phyloP scores from a whole-genome alignment of 2,113 vertebrate genomes.

The Syrmaticus mikado region DNA sequence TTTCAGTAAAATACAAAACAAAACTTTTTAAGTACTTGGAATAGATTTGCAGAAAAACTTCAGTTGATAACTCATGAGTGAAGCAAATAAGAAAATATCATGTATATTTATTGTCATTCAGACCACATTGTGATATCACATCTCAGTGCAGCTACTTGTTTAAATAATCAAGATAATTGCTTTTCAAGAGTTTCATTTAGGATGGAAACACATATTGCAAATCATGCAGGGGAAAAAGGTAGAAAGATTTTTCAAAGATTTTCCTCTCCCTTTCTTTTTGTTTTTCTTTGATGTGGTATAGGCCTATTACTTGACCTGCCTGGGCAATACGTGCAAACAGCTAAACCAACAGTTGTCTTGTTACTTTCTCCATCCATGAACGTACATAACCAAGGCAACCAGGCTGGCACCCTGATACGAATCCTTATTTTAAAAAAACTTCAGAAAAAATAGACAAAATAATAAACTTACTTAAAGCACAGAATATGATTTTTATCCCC shows the following conservation, averaged over 20 bases:
- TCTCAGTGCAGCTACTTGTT: not conserved
- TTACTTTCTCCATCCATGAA: accelerated
- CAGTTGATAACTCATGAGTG: not conserved
- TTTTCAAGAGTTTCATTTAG: not conserved
- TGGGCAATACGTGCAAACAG: not conserved
- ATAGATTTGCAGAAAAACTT: not conserved
- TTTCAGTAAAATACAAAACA: constrained; percentile 43
- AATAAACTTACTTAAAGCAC: not conserved
- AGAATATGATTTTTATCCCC: accelerated
- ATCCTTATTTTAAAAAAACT: not conserved
- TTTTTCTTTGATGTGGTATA: not conserved
- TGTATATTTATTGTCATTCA: not conserved
- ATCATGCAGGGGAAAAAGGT: not conserved
- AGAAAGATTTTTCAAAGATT: not conserved
- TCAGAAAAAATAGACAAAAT: not conserved
- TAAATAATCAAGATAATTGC: not conserved
- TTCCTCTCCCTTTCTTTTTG: not conserved
- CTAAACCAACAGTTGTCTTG: not conserved
- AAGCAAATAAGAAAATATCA: not conserved
- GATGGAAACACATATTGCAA: not conserved
- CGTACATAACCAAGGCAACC: not conserved
- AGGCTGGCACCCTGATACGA: not conserved
- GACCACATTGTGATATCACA: not conserved
- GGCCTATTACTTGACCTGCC: not conserved
- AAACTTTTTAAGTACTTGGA: not conserved